These are phyloP conservation scores for Cephus cinctus DNA, from an alignment of 1,140 invertebrate species.

Conservation along the genomic window DNA sequence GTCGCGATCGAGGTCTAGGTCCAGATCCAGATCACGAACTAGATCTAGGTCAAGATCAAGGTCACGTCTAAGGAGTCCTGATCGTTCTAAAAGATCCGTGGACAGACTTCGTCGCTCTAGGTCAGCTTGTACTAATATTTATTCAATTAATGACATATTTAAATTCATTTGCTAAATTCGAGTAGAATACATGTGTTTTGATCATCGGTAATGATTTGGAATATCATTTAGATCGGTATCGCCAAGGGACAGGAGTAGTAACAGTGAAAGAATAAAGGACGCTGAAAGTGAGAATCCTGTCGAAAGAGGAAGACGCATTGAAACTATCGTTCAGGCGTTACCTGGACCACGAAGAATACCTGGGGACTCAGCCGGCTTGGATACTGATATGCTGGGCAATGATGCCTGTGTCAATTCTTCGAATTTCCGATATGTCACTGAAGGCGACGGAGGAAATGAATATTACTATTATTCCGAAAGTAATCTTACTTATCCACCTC, in stretches of 20 bases:
- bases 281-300: no score
- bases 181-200: no score
- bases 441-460: slow-evolving; percentile 33
- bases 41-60: slow-evolving; percentile 26
- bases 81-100: slow-evolving; percentile 19
- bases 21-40: slow-evolving; percentile 26
- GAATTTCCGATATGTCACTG: slow-evolving; percentile 37
- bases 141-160: no score
- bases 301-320: slow-evolving; percentile 42
- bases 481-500: slow-evolving; percentile 51
- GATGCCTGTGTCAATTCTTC: slow-evolving; percentile 15
- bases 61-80: slow-evolving; percentile 29
- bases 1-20: slow-evolving; percentile 12
- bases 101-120: slow-evolving; percentile 31
- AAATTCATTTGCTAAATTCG: no score
- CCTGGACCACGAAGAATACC: slow-evolving; percentile 29
- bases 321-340: slow-evolving; percentile 51
- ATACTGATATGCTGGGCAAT: slow-evolving; percentile 30
- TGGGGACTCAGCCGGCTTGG: slow-evolving; percentile 23
- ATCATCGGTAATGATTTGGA: slow-evolving; percentile 10
- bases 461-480: slow-evolving; percentile 48
- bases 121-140: no score
- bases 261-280: no score
- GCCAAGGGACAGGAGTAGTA: slow-evolving; percentile 6
- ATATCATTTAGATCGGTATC: slow-evolving; percentile 9